Percentiles rank a stretch among this genome's conserved stretches.
Conservation (phyloP, 2,797 vertebrate genomes). For the Spatula versicolor region DNA sequence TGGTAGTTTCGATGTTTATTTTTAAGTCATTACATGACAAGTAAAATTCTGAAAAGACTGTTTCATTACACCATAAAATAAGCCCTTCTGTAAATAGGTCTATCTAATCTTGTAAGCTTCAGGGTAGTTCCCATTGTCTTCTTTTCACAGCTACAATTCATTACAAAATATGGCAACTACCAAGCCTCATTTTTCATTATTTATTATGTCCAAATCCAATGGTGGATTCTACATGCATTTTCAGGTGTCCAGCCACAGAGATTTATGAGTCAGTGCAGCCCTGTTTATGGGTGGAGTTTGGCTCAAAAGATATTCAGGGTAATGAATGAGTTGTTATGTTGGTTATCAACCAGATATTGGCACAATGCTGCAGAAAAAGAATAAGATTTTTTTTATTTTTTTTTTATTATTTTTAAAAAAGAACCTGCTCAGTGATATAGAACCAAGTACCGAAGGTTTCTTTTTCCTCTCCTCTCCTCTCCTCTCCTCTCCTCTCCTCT, state of each 20-base stretch:
- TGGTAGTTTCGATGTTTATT: neutral
- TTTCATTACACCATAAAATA: slow-evolving; percentile 31
- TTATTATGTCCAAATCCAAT: slow-evolving; percentile 49
- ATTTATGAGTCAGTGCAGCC: slow-evolving; percentile 57
- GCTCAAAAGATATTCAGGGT: slow-evolving; percentile 29
- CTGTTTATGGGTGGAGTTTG: slow-evolving; percentile 61
- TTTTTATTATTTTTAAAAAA: neutral
- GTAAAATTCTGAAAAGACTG: neutral
- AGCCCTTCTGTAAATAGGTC: neutral
- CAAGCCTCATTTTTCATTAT: slow-evolving; percentile 64
- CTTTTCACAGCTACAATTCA: slow-evolving; percentile 47
- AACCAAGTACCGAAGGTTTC: neutral
- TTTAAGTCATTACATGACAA: neutral
- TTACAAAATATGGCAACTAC: slow-evolving; percentile 51
- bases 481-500: neutral
- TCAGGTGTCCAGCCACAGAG: slow-evolving; percentile 14
- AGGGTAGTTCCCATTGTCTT: slow-evolving; percentile 25
- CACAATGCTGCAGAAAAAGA: neutral
- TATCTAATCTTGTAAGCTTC: slow-evolving; percentile 37
- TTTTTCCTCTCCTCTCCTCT: neutral
- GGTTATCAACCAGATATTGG: slow-evolving; percentile 3
- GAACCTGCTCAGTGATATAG: neutral
- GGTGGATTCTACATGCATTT: slow-evolving; percentile 31
- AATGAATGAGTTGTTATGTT: slow-evolving; percentile 53
- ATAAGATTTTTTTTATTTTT: neutral